These are phyloP conservation scores for Ophion costatus DNA, from an alignment of 2,888 invertebrate species.

Conservation along the genomic window DNA sequence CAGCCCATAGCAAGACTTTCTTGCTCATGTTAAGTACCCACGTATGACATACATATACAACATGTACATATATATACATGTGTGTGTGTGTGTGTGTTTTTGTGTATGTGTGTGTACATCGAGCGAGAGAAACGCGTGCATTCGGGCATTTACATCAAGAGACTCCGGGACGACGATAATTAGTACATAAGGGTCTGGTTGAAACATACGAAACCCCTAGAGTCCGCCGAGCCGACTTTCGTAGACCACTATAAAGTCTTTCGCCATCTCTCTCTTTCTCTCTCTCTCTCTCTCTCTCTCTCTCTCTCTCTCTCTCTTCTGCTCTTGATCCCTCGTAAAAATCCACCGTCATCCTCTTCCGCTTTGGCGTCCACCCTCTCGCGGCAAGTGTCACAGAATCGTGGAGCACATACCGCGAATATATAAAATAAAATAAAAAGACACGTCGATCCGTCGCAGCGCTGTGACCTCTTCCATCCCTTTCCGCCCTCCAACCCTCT, in stretches of 20 bases:
- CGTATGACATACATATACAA: conserved; percentile 24
- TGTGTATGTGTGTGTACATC: conserved; percentile 1
- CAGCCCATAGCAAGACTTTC: conserved; percentile 38
- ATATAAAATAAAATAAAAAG: conserved; percentile 56
- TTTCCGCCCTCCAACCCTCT: conserved; percentile 6
- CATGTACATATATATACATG: neutral
- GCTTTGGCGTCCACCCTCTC: conserved; percentile 46
- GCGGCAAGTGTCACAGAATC: conserved; percentile 61
- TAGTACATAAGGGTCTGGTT: conserved; percentile 79
- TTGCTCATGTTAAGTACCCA: conserved; percentile 44
- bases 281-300: conserved; percentile 41
- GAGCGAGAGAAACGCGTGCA: conserved; percentile 71
- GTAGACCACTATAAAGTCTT: conserved; percentile 78
- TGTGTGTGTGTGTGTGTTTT: neutral
- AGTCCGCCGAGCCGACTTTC: conserved; percentile 79
- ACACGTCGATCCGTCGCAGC: conserved; percentile 54
- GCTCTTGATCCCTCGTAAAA: conserved; percentile 47
- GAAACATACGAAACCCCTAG: conserved; percentile 79
- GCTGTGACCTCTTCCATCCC: conserved; percentile 49
- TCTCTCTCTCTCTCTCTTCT: too few relatives aligned
- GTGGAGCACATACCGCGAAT: conserved; percentile 50
- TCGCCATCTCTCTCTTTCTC: conserved; percentile 53
- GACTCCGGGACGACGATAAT: conserved; percentile 81
- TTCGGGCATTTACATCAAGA: conserved; percentile 80
- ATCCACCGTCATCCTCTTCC: conserved; percentile 32